Evolutionary conservation across 1,140 invertebrate species (phyloP).

Genomic region (Drosophila oshimai): DNA sequence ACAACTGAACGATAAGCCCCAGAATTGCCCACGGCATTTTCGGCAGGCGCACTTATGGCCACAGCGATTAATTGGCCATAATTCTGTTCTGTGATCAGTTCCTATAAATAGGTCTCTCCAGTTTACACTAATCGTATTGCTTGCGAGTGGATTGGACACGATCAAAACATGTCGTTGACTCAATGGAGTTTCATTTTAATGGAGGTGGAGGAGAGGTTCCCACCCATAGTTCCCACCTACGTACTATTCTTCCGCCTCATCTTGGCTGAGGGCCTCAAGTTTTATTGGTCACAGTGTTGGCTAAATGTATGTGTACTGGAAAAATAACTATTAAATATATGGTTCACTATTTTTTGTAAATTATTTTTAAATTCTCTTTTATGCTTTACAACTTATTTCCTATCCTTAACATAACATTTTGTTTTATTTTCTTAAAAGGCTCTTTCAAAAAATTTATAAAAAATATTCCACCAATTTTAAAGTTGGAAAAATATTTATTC

Average conservation of each 20-base stretch:
- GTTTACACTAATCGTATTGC: conserved; percentile 22
- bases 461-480: no score
- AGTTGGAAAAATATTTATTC: no score
- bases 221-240: no score
- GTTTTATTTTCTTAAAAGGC: no score
- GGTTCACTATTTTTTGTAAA: no score
- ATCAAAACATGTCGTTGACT: neutral
- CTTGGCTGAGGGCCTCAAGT: neutral
- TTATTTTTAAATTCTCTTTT: no score
- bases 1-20: conserved; percentile 68
- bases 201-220: no score
- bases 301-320: neutral
- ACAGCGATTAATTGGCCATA: conserved; percentile 48
- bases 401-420: no score
- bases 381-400: no score
- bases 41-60: neutral
- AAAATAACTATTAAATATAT: no score
- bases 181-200: no score
- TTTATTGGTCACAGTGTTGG: neutral
- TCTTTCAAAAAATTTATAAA: no score
- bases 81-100: conserved; percentile 46
- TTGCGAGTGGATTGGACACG: neutral
- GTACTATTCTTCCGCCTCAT: neutral
- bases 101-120: conserved; percentile 49
- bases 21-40: conserved; percentile 40